Base-by-base conservation (phyloP, 2,113 vertebrate species). In the Bambusicola thoracicus region DNA sequence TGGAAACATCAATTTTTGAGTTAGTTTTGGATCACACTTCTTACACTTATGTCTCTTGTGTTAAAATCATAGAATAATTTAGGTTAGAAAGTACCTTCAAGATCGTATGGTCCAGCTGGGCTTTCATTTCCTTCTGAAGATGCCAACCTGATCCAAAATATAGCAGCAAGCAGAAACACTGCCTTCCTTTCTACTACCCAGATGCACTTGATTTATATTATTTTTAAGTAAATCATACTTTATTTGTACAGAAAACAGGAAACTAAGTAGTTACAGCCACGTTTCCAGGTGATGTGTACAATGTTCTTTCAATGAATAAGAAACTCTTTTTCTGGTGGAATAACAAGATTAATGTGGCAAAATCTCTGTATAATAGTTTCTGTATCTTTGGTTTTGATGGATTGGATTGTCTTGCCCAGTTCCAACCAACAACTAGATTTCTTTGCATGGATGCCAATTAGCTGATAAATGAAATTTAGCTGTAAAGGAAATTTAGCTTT, bases 381-480 rank as follows among this genome's bases (percentile, higher is more conserved):
- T 86, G 24, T 95, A 32, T 82, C 38, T 69, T 46, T 59, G 30
- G 20, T 9, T 81, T 81, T 90, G 61, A 87, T 87, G 48, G 43
- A 76, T 92, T 92, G 25, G 15, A 81, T 92, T 94, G 49, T 79
- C 59, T 78, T 96, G 75, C 90, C 43, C 51, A 77, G 79, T 91
- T 93, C 61, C 76, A 55, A 67, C 85, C 75, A 91, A 56, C 24
- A 59, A 53, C 59, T 89, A 91, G 51, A 68, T 16, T 92, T 81
- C 43, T 89, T 96, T 95, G 93, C 89, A 70, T 81, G 79, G 62
- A 38, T 81, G 61, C 82, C 83, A 85, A n/a, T 96, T 85, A 24
- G 11, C 30, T 77, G 9, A 81, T 94, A 73, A 93, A 59, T 91
- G n/a, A n/a, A n/a, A n/a, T n/a, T n/a, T n/a, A n/a, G n/a, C n/a